A percentile compares a stretch with the other conserved stretches of the same genome.
Conservation (phyloP, 2,113 vertebrate genomes). For the Alces alces region DNA sequence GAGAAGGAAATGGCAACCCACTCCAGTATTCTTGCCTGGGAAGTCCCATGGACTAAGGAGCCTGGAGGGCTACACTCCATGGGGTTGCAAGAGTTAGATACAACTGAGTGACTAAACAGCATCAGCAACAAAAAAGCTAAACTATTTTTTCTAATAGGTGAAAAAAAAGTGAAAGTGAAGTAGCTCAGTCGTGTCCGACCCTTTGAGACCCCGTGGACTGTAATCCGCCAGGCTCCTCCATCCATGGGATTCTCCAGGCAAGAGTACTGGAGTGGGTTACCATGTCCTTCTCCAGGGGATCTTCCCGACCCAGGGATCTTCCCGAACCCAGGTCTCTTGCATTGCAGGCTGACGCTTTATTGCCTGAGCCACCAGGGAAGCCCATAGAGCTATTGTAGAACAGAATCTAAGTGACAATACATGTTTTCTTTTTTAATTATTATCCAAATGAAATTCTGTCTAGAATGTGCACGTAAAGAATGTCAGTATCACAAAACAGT, state of each 20-base stretch:
- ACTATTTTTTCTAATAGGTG: not conserved
- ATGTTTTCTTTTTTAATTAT: constrained; percentile 37
- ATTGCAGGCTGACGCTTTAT: not conserved
- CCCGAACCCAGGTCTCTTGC: not conserved
- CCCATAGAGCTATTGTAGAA: not conserved
- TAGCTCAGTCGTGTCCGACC: not conserved
- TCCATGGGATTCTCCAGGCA: not conserved
- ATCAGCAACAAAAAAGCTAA: not conserved
- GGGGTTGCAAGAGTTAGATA: not conserved
- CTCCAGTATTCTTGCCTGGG: not conserved
- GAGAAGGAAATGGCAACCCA: not conserved
- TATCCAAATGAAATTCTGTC: not conserved
- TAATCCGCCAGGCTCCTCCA: not conserved
- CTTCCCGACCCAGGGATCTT: not conserved
- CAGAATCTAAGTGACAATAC: constrained; percentile 1
- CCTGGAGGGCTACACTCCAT: not conserved
- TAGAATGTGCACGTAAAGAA: not conserved
- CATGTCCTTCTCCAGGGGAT: not conserved
- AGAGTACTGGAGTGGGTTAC: not conserved
- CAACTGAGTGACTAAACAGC: not conserved
- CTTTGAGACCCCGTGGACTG: not conserved
- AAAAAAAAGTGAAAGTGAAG: not conserved
- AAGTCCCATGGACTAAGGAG: not conserved
- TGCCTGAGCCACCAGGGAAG: not conserved
- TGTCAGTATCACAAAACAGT: not conserved